Percentiles rank a stretch among this genome's conserved stretches.
phyloP scores from a whole-genome alignment of 1,140 invertebrate species.

The Drosophila sp. region DNA sequence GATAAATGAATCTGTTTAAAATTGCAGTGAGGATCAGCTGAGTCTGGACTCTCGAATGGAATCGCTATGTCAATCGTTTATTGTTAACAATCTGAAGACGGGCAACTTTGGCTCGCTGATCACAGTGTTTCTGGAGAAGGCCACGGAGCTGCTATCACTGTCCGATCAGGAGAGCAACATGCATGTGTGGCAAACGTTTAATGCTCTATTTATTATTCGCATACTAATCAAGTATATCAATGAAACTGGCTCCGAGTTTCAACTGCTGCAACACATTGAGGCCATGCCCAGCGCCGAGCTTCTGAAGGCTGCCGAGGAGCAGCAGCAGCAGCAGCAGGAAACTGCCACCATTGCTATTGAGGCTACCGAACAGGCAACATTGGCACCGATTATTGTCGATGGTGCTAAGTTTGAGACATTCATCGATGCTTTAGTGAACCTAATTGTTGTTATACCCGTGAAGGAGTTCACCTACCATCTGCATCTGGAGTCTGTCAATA shows the following conservation, averaged over 20 bases:
- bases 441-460: slow-evolving; percentile 83
- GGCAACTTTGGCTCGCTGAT: slow-evolving; percentile 95
- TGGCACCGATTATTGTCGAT: slow-evolving; percentile 68
- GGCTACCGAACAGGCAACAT: slow-evolving; percentile 60
- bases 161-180: slow-evolving; percentile 95
- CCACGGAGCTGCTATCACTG: slow-evolving; percentile 91
- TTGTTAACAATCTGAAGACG: slow-evolving; percentile 92
- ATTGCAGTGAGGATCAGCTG: slow-evolving; percentile 90
- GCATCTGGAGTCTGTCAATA: slow-evolving; percentile 95
- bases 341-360: slow-evolving; percentile 71
- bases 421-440: slow-evolving; percentile 81
- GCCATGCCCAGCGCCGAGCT: slow-evolving; percentile 84
- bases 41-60: slow-evolving; percentile 92
- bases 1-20: slow-evolving; percentile 1
- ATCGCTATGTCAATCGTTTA: slow-evolving; percentile 89
- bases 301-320: slow-evolving; percentile 60
- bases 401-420: slow-evolving; percentile 83
- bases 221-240: slow-evolving; percentile 95
- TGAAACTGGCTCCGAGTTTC: slow-evolving; percentile 90
- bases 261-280: slow-evolving; percentile 90
- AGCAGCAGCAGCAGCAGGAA: slow-evolving; percentile 55
- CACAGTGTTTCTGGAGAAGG: slow-evolving; percentile 91
- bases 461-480: slow-evolving; percentile 94
- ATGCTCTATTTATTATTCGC: slow-evolving; percentile 96
- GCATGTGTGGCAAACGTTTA: slow-evolving; percentile 97